Evolutionary conservation across 2,888 invertebrate genomes (phyloP).

Genomic region (Calameuta pallipes): DNA sequence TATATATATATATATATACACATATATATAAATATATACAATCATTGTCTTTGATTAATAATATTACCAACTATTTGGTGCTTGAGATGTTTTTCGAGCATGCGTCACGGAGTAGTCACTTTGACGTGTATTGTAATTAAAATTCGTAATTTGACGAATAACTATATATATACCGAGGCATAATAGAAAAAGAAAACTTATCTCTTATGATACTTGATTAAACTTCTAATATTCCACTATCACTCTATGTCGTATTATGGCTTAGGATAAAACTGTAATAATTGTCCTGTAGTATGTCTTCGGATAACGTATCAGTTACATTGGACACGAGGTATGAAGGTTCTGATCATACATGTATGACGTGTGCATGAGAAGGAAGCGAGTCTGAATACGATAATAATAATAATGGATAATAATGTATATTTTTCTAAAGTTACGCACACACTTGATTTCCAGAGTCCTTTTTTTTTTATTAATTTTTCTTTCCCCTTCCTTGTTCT

Average conservation of each 20-base stretch:
- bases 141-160: slow-evolving; percentile 11
- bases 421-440: slow-evolving; percentile 53
- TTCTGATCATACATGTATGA: slow-evolving; percentile 23
- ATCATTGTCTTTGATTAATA: slow-evolving; percentile 27
- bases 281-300: not conserved
- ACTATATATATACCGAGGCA: not conserved
- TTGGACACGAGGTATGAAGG: not conserved
- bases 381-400: slow-evolving; percentile 26
- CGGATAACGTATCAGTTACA: not conserved
- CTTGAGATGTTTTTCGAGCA: slow-evolving; percentile 28
- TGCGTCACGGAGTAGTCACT: slow-evolving; percentile 8
- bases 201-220: not conserved
- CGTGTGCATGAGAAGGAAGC: slow-evolving; percentile 18
- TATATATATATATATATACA: slow-evolving; percentile 1
- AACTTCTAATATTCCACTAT: not conserved
- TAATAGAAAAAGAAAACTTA: slow-evolving; percentile 2
- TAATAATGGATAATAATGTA: slow-evolving; percentile 37
- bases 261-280: not conserved
- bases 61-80: slow-evolving; percentile 32
- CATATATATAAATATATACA: not conserved
- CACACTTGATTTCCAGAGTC: slow-evolving; percentile 22
- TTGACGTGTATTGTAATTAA: slow-evolving; percentile 13
- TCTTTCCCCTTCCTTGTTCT: slow-evolving; percentile 19
- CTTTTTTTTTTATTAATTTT: not conserved
- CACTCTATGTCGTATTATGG: not conserved